Evolutionary conservation across 2,888 invertebrate species (phyloP).

Genomic region (Thecophora atra): DNA sequence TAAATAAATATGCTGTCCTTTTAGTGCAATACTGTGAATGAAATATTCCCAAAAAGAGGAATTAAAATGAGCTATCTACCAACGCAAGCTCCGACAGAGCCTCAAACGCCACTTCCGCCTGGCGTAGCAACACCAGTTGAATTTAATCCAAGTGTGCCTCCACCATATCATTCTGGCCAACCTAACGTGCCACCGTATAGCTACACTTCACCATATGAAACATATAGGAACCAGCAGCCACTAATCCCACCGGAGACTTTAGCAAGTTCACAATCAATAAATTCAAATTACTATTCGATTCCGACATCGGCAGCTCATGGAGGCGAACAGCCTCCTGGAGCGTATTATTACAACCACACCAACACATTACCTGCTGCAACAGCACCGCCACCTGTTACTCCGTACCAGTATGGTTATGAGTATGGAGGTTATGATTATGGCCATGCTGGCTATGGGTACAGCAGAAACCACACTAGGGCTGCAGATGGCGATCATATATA

Average conservation of each 20-base stretch:
- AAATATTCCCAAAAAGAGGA: no score
- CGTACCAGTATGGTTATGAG: constrained; percentile 24
- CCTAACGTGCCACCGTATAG: not conserved
- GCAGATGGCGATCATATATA: not conserved
- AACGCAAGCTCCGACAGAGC: constrained; percentile 46
- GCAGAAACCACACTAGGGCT: constrained; percentile 19
- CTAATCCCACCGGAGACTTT: constrained; percentile 14
- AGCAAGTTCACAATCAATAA: not conserved
- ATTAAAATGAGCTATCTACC: constrained; percentile 52
- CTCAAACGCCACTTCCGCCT: constrained; percentile 25
- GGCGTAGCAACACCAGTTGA: constrained; percentile 34
- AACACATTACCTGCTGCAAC: constrained; percentile 39
- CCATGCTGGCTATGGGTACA: constrained; percentile 21
- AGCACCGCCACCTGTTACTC: not conserved
- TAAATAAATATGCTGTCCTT: no score
- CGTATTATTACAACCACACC: constrained; percentile 37
- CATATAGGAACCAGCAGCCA: constrained; percentile 11
- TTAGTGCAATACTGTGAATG: no score
- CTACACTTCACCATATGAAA: constrained; percentile 20
- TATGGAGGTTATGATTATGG: constrained; percentile 23
- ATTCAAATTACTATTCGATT: constrained; percentile 9
- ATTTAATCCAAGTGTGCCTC: constrained; percentile 41
- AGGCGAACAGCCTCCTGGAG: not conserved
- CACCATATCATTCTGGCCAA: constrained; percentile 30
- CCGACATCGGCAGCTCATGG: constrained; percentile 15